Base-by-base conservation (phyloP, 2,113 vertebrate species). In the Albula glossodonta region DNA sequence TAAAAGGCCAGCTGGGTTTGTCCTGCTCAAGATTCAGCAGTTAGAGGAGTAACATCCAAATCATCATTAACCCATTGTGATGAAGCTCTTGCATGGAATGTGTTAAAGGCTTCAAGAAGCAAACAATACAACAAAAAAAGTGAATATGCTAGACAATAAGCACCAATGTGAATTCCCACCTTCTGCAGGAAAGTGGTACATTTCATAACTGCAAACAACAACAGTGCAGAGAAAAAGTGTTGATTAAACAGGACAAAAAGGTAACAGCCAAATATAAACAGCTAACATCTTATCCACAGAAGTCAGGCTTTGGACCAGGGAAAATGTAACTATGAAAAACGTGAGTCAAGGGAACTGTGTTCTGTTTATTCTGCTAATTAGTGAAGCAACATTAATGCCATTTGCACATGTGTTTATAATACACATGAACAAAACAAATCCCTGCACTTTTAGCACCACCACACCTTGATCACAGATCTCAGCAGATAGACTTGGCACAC, bases 321-420 rank as follows among this genome's bases (percentile, higher is more conserved):
- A 92, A 95, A 94, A 95, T 94, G 94, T 92, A 94, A 93, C 93
- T 94, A 93, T 93, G 94, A 92, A 94, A 95, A 96, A 93, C 92
- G 94, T 94, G 95, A 93, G 93, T 94, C 95, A 95, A 92, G 94
- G 91, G 90, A 94, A 92, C 91, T 86, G 90, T 93, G 94, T 91
- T 91, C 91, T 93, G 91, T 92, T 93, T 90, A 88, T 88, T 87
- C 79, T 84, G 85, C 93, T 95, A 95, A 96, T 95, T 95, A 95
- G 91, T 92, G 92, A 89, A 91, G 89, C 92, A 90, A 92, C 83
- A 91, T 87, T 86, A 88, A 92, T 90, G 91, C 83, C 91, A 91
- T 93, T 90, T 93, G 90, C 87, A 86, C 91, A 91, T 92, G 89
- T 94, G 92, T 94, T 95, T 95, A 95, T 92, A 95, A 92, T 41